Conservation (phyloP, 2,797 vertebrate species). For the Catostomus latipinnis region DNA sequence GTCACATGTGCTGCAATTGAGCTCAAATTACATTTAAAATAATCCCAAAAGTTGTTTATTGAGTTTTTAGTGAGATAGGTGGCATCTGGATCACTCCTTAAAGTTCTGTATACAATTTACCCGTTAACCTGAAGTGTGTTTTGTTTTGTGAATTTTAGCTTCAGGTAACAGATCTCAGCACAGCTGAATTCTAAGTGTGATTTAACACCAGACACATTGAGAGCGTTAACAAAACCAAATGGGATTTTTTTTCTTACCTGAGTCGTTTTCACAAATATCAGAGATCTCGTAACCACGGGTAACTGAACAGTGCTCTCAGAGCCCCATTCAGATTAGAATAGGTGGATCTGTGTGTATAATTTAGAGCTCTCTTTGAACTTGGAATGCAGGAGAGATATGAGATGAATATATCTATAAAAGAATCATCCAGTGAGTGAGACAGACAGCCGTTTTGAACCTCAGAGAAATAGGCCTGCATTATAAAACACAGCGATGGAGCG, state of each 20-base stretch:
- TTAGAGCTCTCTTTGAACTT: conserved; percentile 15
- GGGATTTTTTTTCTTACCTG: neutral
- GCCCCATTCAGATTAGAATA: neutral
- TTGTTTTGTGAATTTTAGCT: conserved; percentile 24
- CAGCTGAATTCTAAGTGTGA: conserved; percentile 14
- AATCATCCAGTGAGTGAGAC: conserved; percentile 7
- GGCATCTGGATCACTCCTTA: neutral
- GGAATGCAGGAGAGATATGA: conserved; percentile 11
- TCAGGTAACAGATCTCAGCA: neutral
- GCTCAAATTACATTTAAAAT: neutral
- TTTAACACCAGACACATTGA: conserved; percentile 5
- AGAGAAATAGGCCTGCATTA: neutral
- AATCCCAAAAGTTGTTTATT: neutral
- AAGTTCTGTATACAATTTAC: neutral
- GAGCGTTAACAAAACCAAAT: conserved; percentile 11
- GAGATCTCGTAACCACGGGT: conserved; percentile 1
- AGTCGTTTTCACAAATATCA: conserved; percentile 27
- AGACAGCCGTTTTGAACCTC: neutral
- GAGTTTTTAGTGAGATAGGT: neutral
- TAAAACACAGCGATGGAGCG: conserved; percentile 14
- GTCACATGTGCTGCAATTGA: neutral
- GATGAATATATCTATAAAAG: conserved; percentile 23
- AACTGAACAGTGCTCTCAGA: neutral
- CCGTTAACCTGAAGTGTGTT: neutral
- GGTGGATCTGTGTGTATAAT: conserved; percentile 20